A percentile compares a stretch with the other conserved stretches of the same genome.
phyloP scores from a whole-genome alignment of 2,888 invertebrate species.

The Lordiphosa fenestrarum region DNA sequence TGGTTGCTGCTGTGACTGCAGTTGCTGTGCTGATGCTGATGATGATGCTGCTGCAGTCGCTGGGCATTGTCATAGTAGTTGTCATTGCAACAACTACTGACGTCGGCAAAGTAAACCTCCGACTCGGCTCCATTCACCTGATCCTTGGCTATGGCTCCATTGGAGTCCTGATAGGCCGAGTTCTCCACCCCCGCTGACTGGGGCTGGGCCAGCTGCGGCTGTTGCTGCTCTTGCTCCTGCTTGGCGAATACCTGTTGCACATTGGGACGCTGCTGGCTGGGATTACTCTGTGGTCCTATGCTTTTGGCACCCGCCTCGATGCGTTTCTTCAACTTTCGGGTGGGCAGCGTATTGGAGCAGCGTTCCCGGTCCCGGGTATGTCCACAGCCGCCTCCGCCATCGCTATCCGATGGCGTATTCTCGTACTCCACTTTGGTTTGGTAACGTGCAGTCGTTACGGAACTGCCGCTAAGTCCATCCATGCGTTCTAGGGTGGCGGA shows the following conservation, averaged over 20 bases:
- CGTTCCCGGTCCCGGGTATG: constrained; percentile 80
- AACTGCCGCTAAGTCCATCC: constrained; percentile 42
- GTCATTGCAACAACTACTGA: constrained; percentile 88
- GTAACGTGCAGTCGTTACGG: constrained; percentile 36
- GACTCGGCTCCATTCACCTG: constrained; percentile 85
- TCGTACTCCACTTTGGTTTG: constrained; percentile 80
- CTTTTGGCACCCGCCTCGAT: constrained; percentile 81
- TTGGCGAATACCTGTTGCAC: constrained; percentile 80
- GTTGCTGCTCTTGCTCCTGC: constrained; percentile 53
- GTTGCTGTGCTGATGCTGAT: constrained; percentile 64
- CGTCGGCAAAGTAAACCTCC: constrained; percentile 92
- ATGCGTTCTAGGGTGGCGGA: constrained; percentile 54
- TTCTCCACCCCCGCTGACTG: constrained; percentile 87
- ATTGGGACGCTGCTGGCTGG: constrained; percentile 78
- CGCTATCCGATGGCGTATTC: constrained; percentile 82
- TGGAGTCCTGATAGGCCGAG: constrained; percentile 84
- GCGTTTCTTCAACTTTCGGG: constrained; percentile 82
- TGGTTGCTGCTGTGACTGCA: constrained; percentile 58
- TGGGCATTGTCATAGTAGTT: constrained; percentile 79
- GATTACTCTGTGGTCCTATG: constrained; percentile 72
- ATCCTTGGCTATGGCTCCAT: constrained; percentile 59
- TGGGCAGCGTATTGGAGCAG: constrained; percentile 82
- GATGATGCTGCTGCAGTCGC: constrained; percentile 43
- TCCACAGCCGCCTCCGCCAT: constrained; percentile 71
- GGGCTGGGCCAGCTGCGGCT: constrained; percentile 18